Conservation (phyloP, 2,113 vertebrate species). For the Psettodes erumei region DNA sequence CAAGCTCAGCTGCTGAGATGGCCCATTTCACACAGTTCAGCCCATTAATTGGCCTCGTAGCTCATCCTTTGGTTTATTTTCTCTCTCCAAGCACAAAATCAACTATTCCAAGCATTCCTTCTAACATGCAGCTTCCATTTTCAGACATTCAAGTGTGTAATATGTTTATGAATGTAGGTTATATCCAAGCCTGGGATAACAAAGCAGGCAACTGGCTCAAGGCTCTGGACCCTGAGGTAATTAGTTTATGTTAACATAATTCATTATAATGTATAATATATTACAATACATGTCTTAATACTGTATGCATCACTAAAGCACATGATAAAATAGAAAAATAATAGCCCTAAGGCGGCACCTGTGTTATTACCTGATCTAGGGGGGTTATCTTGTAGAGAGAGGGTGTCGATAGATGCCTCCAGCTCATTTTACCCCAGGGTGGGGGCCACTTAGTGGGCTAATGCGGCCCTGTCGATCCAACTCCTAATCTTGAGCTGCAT, state of each 20-base stretch:
- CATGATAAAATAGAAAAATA: neutral
- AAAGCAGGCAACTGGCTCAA: neutral
- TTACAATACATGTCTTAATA: neutral
- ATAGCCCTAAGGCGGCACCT: neutral
- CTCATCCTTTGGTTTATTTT: conserved; percentile 4
- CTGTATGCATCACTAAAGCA: neutral
- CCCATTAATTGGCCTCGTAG: conserved; percentile 38
- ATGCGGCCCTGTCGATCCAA: too few species aligned
- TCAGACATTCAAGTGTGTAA: neutral
- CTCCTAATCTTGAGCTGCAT: conserved; percentile 12
- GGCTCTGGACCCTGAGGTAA: neutral
- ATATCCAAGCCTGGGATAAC: neutral
- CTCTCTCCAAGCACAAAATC: conserved; percentile 18
- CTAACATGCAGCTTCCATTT: neutral
- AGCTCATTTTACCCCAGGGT: neutral
- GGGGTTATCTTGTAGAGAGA: neutral
- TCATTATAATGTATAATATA: too few species aligned
- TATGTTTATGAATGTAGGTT: neutral
- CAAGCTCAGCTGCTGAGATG: conserved; percentile 17
- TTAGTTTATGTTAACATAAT: neutral
- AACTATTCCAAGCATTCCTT: neutral
- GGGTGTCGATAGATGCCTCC: neutral
- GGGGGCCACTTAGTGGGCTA: neutral
- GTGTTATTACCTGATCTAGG: neutral
- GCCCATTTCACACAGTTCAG: conserved; percentile 30